Conservation (phyloP, 2,888 invertebrate species). For the Pteria penguin region DNA sequence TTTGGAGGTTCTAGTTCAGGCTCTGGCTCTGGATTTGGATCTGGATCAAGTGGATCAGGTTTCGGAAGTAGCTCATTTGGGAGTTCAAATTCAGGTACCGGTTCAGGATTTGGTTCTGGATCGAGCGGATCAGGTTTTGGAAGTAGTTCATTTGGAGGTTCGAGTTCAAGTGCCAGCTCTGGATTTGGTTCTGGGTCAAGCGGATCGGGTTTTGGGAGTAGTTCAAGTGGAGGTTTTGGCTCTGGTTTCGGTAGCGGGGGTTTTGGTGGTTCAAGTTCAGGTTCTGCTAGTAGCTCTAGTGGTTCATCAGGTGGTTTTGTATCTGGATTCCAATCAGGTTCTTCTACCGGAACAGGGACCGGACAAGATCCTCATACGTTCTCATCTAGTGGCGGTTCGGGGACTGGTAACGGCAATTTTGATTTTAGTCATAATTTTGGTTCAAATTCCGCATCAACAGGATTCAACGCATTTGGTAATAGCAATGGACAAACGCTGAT, state of each 20-base stretch:
- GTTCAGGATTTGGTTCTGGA: not conserved
- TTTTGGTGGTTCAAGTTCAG: not conserved
- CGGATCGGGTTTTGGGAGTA: not conserved
- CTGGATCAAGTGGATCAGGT: not conserved
- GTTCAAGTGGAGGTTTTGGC: not conserved
- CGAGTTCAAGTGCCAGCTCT: too few species aligned
- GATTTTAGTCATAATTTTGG: not conserved
- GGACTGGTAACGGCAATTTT: not conserved
- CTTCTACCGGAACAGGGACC: not conserved
- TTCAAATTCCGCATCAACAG: not conserved
- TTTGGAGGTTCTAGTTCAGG: not conserved
- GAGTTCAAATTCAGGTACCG: too few species aligned
- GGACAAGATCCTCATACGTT: not conserved
- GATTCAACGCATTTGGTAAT: not conserved
- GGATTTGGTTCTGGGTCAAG: not conserved
- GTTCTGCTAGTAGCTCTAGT: not conserved
- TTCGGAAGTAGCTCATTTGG: not conserved
- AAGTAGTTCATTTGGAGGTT: not conserved
- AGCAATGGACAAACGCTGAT: not conserved
- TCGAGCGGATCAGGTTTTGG: not conserved
- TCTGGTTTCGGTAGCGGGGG: not conserved
- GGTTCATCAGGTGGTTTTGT: not conserved
- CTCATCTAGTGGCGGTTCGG: not conserved
- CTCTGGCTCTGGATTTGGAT: not conserved
- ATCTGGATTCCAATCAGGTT: not conserved